Conservation (phyloP, 2,797 vertebrate genomes). For the Valencia hispanica region DNA sequence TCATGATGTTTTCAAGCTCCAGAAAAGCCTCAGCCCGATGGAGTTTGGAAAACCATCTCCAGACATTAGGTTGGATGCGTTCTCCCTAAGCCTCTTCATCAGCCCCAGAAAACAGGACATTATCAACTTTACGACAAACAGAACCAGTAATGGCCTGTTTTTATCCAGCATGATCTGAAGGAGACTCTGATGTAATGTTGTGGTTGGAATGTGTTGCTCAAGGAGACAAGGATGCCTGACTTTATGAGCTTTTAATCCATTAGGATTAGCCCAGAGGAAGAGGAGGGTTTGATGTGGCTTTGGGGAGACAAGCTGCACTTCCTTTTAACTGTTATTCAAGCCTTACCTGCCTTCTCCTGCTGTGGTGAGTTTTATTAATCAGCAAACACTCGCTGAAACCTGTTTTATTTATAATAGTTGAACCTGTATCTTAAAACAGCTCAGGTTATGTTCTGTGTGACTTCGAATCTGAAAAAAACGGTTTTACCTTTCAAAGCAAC, state of each 20-base stretch:
- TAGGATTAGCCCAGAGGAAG: slow-evolving; percentile 30
- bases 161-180: slow-evolving; percentile 10
- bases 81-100: slow-evolving; percentile 5
- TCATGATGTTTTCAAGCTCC: neutral
- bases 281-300: slow-evolving; percentile 57
- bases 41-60: slow-evolving; percentile 12
- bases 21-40: neutral
- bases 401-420: slow-evolving; percentile 6
- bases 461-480: slow-evolving; percentile 5
- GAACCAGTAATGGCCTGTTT: slow-evolving; percentile 30
- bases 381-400: slow-evolving; percentile 25
- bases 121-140: slow-evolving; percentile 25
- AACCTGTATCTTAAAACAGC: neutral
- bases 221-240: slow-evolving; percentile 29
- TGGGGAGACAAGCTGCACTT: slow-evolving; percentile 34
- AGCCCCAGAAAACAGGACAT: slow-evolving; percentile 25
- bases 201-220: slow-evolving; percentile 36
- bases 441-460: neutral
- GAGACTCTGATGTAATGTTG: slow-evolving; percentile 13
- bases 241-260: slow-evolving; percentile 51
- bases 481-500: slow-evolving; percentile 33
- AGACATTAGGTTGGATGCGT: slow-evolving; percentile 5
- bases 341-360: slow-evolving; percentile 27
- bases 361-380: slow-evolving; percentile 23
- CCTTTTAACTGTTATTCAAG: slow-evolving; percentile 32